Conservation (phyloP, 2,888 invertebrate species). For the Chymomyza amoena region DNA sequence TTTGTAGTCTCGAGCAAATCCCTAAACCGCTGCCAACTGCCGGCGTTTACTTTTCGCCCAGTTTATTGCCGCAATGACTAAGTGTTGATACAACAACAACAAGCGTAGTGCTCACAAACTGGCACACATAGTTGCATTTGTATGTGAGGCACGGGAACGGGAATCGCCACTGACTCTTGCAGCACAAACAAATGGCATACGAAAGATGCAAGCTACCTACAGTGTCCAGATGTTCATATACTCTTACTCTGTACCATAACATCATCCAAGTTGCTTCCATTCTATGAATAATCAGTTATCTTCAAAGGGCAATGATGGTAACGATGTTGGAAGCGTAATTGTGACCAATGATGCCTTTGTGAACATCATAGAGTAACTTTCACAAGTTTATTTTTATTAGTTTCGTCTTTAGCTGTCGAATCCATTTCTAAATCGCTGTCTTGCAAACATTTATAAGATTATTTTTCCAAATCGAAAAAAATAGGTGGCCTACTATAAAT, state of each 20-base stretch:
- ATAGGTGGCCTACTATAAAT: too few relatives aligned
- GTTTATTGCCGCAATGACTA: slow-evolving; percentile 2
- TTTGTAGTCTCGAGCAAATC: neutral
- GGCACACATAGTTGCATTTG: slow-evolving; percentile 7
- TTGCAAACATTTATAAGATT: too few relatives aligned
- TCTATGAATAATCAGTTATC: too few relatives aligned
- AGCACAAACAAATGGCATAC: slow-evolving; percentile 55
- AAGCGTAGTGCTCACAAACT: neutral
- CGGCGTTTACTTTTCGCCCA: neutral
- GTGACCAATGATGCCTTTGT: too few relatives aligned
- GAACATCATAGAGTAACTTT: too few relatives aligned
- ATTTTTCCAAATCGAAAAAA: too few relatives aligned
- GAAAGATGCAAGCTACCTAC: neutral
- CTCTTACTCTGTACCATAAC: neutral
- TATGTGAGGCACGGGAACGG: slow-evolving; percentile 6
- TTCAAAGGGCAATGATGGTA: too few relatives aligned
- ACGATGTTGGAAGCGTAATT: too few relatives aligned
- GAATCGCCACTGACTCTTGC: slow-evolving; percentile 34
- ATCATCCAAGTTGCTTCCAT: too few relatives aligned
- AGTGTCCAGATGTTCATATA: neutral
- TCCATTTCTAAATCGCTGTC: too few relatives aligned
- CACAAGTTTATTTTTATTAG: too few relatives aligned
- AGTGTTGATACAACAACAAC: slow-evolving; percentile 32
- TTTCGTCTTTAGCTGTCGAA: too few relatives aligned
- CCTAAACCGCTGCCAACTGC: neutral